Conservation (phyloP, 2,113 vertebrate genomes). For the Atractosteus spatula region DNA sequence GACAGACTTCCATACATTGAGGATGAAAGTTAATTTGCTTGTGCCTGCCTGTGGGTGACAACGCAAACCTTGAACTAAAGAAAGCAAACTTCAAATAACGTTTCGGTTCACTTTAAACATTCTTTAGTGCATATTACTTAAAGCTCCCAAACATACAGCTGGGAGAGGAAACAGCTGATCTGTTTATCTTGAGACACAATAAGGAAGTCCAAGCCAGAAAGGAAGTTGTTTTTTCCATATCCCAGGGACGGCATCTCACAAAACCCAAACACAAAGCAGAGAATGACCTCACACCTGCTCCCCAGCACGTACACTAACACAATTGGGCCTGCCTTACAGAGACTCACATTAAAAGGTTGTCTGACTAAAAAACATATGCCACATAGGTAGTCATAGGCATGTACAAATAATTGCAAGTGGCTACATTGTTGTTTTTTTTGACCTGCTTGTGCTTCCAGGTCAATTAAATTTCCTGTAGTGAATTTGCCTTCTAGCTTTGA, state of each 20-base stretch:
- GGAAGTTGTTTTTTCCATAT: slow-evolving; percentile 64
- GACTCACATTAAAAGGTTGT: too few relatives aligned
- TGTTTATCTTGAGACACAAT: slow-evolving; percentile 52
- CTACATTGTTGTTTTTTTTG: not conserved
- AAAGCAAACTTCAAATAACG: too few relatives aligned
- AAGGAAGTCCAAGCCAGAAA: slow-evolving; percentile 55
- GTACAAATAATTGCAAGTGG: not conserved
- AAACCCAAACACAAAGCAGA: slow-evolving; percentile 62
- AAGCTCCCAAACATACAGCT: not conserved
- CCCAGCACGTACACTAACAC: slow-evolving; percentile 20
- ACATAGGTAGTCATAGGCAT: too few relatives aligned
- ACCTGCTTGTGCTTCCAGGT: not conserved
- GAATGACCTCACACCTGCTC: slow-evolving; percentile 24
- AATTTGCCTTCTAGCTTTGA: not conserved
- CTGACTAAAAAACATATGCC: too few relatives aligned
- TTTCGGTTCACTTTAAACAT: too few relatives aligned
- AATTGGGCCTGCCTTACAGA: not conserved
- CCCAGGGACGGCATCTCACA: slow-evolving; percentile 62
- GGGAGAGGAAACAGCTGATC: slow-evolving; percentile 44
- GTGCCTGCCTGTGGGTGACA: too few relatives aligned
- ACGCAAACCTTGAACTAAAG: too few relatives aligned
- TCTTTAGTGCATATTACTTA: not conserved
- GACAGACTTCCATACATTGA: too few relatives aligned
- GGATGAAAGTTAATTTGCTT: too few relatives aligned
- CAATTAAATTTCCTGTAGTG: not conserved